Base-by-base conservation (phyloP, 2,888 invertebrate genomes). In the Chromoteleia sp. region DNA sequence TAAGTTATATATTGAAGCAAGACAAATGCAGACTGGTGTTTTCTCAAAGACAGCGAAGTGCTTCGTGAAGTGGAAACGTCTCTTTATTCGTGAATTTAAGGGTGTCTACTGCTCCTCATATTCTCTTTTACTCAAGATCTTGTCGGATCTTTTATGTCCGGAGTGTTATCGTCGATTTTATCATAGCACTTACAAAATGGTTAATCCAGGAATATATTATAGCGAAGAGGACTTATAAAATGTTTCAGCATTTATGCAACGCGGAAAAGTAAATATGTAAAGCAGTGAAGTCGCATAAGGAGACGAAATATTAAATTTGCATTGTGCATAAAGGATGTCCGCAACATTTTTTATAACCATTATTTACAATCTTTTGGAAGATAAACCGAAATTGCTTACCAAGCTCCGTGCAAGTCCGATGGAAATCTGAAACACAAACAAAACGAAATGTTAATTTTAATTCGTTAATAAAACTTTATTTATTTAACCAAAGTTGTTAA, bases 31-130 rank as follows among this genome's bases (percentile, higher is more conserved):
- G 43, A 29, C 48, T 33, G 67, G 45, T 71, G 74, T 63, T 81
- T 81, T 73, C 74, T 74, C 81, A 77, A 81, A 77, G 74, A 70
- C 54, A 71, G 48, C 63, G 21, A 19, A 61, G 77, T 70, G 77
- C 59, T 58, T 54, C 50, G 67, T 61, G 58, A 76, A 71, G 76
- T 81, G 76, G 76, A 81, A 81, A 67, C 71, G 81, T 67, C 81
- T 81, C 81, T 81, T 81, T 81, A 76, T 81, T 81, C 81, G 75
- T 50, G 71, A 76, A 76, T 81, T 76, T 76, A 76, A 81, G 76
- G 70, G 76, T 76, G 75, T 76, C 76, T 67, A 67, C 71, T 76
- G 29, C 73, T 56, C 76, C 71, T 67, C 75, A 71, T 81, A 81
- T 73, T 81, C 76, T 67, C 81, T 73, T 76, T 73, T 54, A 30